Conservation (phyloP, 2,797 vertebrate species). For the Acrossocheilus wenchowensis region DNA sequence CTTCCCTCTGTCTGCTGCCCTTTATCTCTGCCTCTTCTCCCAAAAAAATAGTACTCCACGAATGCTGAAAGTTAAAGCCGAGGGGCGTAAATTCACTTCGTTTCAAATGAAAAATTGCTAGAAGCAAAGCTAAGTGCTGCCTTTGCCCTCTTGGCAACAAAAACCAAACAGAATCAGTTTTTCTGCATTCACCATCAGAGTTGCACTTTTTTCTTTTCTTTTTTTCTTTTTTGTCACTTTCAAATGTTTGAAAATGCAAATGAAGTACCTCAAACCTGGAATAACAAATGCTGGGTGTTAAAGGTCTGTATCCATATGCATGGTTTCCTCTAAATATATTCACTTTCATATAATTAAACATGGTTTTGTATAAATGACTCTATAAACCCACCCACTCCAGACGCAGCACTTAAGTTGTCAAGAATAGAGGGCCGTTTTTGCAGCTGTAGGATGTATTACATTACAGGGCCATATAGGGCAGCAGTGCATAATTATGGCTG, state of each 20-base stretch:
- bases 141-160: neutral
- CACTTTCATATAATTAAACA: conserved; percentile 14
- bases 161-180: neutral
- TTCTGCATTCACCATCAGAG: neutral
- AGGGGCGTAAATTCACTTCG: conserved; percentile 26
- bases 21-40: neutral
- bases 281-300: conserved; percentile 9
- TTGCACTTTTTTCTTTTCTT: neutral
- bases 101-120: conserved; percentile 30
- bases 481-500: conserved; percentile 30
- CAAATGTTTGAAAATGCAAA: neutral
- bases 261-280: neutral
- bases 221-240: neutral
- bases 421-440: conserved; percentile 15
- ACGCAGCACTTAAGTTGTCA: conserved; percentile 30
- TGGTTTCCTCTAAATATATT: conserved; percentile 22
- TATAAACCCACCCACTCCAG: neutral
- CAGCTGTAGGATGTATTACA: conserved; percentile 23
- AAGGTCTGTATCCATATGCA: conserved; percentile 24
- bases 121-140: neutral
- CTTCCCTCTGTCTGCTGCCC: neutral
- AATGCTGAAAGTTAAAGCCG: conserved; percentile 39
- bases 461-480: conserved; percentile 35
- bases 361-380: conserved; percentile 23
- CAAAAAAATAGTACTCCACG: conserved; percentile 19